A percentile compares a stretch with the other conserved stretches of the same genome.
These are phyloP conservation scores for Scotopteryx bipunctaria DNA, from an alignment of 2,888 invertebrate genomes.

Conservation along the genomic window DNA sequence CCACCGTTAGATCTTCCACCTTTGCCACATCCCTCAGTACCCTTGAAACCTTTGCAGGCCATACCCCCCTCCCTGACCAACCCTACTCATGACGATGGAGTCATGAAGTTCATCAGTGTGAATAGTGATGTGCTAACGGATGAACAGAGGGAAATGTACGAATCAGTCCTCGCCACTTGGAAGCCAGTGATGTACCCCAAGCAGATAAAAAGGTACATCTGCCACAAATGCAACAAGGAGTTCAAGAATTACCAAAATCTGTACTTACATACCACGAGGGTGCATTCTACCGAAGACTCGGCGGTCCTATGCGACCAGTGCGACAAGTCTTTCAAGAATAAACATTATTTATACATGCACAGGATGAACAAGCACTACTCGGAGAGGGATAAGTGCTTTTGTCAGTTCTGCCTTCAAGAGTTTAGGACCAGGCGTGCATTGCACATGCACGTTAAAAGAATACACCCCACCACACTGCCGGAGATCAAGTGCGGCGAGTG, in stretches of 20 bases:
- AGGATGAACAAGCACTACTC: conserved; percentile 79
- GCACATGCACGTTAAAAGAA: conserved; percentile 70
- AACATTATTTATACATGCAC: conserved; percentile 78
- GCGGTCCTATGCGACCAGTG: conserved; percentile 72
- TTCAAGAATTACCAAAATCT: conserved; percentile 77
- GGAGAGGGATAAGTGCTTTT: conserved; percentile 69
- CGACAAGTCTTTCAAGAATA: conserved; percentile 75
- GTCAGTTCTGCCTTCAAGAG: conserved; percentile 73
- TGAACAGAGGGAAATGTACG: conserved; percentile 75
- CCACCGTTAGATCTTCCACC: too few relatives aligned
- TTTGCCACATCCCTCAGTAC: background rate
- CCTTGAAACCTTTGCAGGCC: background rate
- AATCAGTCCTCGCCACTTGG: conserved; percentile 71
- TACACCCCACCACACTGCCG: conserved; percentile 68
- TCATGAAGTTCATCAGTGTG: conserved; percentile 68
- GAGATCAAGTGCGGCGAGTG: conserved; percentile 73
- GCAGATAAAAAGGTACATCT: conserved; percentile 64
- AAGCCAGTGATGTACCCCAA: conserved; percentile 70
- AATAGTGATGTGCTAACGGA: conserved; percentile 63
- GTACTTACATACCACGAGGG: conserved; percentile 70
- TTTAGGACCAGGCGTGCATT: conserved; percentile 68
- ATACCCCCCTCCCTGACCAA: conserved; percentile 10
- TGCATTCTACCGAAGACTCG: conserved; percentile 72
- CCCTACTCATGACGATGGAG: conserved; percentile 36
- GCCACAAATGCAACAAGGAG: conserved; percentile 70